These are phyloP conservation scores for Eupithecia vulgata DNA, from an alignment of 2,888 invertebrate genomes.

Conservation along the genomic window DNA sequence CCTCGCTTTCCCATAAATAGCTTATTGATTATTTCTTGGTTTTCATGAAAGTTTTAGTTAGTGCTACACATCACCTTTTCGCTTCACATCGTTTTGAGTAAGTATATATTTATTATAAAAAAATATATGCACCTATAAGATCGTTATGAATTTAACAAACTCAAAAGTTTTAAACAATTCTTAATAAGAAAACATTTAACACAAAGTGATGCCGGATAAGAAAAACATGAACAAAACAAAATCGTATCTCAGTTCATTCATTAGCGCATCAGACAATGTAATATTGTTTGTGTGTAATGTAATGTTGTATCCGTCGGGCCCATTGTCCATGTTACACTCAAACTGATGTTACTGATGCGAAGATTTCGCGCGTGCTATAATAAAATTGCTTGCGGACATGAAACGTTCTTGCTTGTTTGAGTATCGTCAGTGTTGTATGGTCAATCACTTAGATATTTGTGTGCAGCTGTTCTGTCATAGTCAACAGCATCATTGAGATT, in stretches of 20 bases:
- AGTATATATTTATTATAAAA: no score
- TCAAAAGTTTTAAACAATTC: background rate
- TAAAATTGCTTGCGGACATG: constrained; percentile 32
- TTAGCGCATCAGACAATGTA: constrained; percentile 12
- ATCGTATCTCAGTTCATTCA: background rate
- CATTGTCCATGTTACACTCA: constrained; percentile 7
- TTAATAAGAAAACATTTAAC: background rate
- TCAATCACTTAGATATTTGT: no score
- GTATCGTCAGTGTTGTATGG: background rate
- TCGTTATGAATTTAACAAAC: background rate
- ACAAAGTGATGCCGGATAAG: background rate
- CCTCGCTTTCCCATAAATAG: background rate
- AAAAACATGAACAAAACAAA: background rate
- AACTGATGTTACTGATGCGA: constrained; percentile 12
- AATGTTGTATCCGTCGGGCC: background rate
- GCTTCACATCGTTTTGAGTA: no score
- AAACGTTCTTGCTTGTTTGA: constrained; percentile 16
- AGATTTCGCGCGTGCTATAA: constrained; percentile 31
- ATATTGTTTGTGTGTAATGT: background rate
- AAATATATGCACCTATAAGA: background rate
- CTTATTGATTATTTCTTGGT: background rate
- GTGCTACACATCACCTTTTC: background rate
- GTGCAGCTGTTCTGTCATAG: background rate
- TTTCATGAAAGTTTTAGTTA: background rate
- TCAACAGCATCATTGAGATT: background rate